These are phyloP conservation scores for Drosophila baimaii DNA, from an alignment of 1,140 invertebrate genomes.

Conservation along the genomic window DNA sequence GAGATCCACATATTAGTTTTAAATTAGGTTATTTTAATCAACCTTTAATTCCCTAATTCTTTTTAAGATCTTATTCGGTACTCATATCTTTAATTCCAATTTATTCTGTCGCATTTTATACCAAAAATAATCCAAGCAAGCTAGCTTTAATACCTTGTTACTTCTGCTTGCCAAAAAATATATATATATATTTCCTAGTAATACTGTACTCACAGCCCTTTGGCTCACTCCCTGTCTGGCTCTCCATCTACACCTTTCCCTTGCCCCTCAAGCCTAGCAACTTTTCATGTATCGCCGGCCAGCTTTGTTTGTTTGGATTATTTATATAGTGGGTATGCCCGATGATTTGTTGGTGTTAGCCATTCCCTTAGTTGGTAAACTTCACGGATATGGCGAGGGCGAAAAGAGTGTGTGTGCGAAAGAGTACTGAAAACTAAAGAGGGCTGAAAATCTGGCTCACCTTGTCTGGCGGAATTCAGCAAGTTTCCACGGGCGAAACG, in stretches of 20 bases:
- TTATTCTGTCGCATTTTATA: neutral
- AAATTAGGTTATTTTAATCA: neutral
- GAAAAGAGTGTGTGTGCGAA: neutral
- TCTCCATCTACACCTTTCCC: neutral
- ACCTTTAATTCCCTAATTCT: neutral
- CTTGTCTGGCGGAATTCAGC: constrained; percentile 23
- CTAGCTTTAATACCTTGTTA: no score
- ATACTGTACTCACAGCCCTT: constrained; percentile 7
- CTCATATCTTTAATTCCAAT: neutral
- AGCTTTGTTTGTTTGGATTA: constrained; percentile 59
- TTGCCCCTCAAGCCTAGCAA: neutral
- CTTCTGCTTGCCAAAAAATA: neutral
- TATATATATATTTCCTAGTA: neutral
- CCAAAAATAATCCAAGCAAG: neutral
- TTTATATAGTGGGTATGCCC: constrained; percentile 52
- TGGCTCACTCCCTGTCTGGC: neutral
- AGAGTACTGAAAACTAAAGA: neutral
- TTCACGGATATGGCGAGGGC: constrained; percentile 5
- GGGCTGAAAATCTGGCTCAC: constrained; percentile 38
- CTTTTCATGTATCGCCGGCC: constrained; percentile 33
- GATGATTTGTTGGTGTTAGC: constrained; percentile 56
- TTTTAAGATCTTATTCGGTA: neutral
- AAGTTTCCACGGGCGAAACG: constrained; percentile 41
- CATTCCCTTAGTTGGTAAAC: constrained; percentile 35
- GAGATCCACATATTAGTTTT: no score